These are phyloP conservation scores for Eristalis intricaria DNA, from an alignment of 2,888 invertebrate species.

Conservation along the genomic window DNA sequence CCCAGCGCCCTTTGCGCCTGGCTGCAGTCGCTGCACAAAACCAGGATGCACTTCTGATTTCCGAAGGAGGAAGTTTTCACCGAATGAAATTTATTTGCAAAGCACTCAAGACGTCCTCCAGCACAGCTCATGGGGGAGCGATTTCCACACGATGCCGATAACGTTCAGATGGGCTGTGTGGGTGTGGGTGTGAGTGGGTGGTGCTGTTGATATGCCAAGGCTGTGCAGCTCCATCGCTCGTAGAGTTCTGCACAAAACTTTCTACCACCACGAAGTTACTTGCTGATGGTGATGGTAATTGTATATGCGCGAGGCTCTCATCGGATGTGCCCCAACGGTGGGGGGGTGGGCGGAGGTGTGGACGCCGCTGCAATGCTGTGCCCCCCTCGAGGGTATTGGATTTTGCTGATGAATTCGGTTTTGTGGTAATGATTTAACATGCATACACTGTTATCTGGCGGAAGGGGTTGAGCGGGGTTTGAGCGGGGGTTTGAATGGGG, in stretches of 20 bases:
- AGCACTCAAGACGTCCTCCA: conserved; percentile 66
- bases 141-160: conserved; percentile 66
- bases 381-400: conserved; percentile 52
- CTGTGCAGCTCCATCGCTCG: conserved; percentile 1
- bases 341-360: not conserved
- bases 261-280: conserved; percentile 54
- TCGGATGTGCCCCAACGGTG: conserved; percentile 2
- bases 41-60: conserved; percentile 66
- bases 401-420: conserved; percentile 71
- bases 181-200: not conserved
- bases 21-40: not conserved
- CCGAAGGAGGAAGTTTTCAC: conserved; percentile 66
- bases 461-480: not conserved
- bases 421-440: conserved; percentile 72
- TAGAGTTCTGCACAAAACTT: conserved; percentile 42
- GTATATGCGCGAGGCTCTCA: conserved; percentile 61
- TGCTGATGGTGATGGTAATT: conserved; percentile 63
- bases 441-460: conserved; percentile 66
- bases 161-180: conserved; percentile 3
- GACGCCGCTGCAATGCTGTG: not conserved
- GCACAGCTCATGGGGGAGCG: conserved; percentile 54
- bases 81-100: conserved; percentile 69
- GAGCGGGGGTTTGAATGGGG: conserved; percentile 33
- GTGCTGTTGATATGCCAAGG: not conserved
- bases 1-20: conserved; percentile 28